Percentiles rank a stretch among this genome's conserved stretches.
phyloP scores from a whole-genome alignment of 2,113 vertebrate genomes.

The Ursus arctos region DNA sequence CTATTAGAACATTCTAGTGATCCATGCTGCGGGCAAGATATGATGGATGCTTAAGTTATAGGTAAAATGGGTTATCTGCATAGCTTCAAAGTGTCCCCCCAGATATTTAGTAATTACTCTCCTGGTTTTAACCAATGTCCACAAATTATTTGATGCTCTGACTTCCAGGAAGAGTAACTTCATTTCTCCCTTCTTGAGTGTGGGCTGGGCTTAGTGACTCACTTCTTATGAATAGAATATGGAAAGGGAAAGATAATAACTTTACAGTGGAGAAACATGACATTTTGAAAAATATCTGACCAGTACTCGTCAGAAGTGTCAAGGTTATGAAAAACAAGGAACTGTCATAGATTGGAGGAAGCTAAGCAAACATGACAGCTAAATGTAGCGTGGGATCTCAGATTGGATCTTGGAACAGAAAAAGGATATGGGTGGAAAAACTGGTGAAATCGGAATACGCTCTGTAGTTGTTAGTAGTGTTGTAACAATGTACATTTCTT shows the following conservation, averaged over 20 bases:
- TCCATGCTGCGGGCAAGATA: neutral
- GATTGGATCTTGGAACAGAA: slow-evolving; percentile 21
- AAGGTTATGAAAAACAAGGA: slow-evolving; percentile 48
- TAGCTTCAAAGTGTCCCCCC: neutral
- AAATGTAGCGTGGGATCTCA: neutral
- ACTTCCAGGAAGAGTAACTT: neutral
- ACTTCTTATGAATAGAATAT: neutral
- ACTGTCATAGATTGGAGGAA: neutral
- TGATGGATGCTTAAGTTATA: neutral
- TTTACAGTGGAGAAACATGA: slow-evolving; percentile 33
- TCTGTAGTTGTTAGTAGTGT: neutral
- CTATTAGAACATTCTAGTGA: neutral
- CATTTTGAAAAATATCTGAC: slow-evolving; percentile 17
- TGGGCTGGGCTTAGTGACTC: neutral
- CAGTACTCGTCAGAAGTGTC: slow-evolving; percentile 28
- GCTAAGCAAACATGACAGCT: slow-evolving; percentile 14
- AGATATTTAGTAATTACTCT: slow-evolving; percentile 20
- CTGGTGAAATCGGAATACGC: neutral
- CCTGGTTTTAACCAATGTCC: neutral
- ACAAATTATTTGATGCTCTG: neutral
- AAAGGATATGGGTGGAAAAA: neutral
- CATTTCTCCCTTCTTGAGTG: neutral
- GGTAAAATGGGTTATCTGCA: neutral
- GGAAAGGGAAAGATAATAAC: neutral
- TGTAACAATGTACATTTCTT: neutral